Base-by-base conservation (phyloP, 92 coral and sea anemone species). In the Chrysogorgia sp. region DNA sequence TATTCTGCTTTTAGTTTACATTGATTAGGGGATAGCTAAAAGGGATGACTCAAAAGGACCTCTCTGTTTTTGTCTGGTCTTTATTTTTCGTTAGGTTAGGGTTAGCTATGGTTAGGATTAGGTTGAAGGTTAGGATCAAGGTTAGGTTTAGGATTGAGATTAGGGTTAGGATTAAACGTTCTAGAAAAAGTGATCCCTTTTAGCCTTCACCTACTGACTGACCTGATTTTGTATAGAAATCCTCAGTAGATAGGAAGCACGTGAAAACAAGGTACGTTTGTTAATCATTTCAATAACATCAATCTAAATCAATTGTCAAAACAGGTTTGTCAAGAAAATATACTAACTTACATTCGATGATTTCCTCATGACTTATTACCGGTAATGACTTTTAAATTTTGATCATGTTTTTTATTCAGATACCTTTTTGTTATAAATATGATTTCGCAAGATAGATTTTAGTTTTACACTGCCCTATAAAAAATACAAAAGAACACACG, bases 381-480 rank as follows among this genome's bases (percentile, higher is more conserved):
- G 31, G 26, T 19, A 15, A 22, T 25, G 30, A 19, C 25, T 19
- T 19, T 15, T 1, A 58, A 22, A 58, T 10, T 58, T 22, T 23
- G 23, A 19, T 3, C 4, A 52, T 52, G 58, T 3, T 19, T 34
- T 9, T 29, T 58, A 66, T 47, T 62, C 47, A 61, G 87, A 67
- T 40, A 92, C 97, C 97, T 86, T 90, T 25, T 76, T 81, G 10
- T 76, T 34, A 3, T 86, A 53, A 12, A 92, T 58, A 62, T 92
- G 97, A 77, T 88, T 86, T 47, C 88, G 88, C 58, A 92, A 59
- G 33, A 90, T 63, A 10, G 89, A 67, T 63, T 80, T 79, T 61
- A 92, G 85, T 72, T 92, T 92, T 40, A 78, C 64, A 48, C 67
- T 88, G 26, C 97, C 97, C 97, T 92, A 55, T 21, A 56, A 13